A percentile compares a stretch with the other conserved stretches of the same genome.
phyloP scores from a whole-genome alignment of 2,888 invertebrate species.

The Pristionchus arcanus region DNA sequence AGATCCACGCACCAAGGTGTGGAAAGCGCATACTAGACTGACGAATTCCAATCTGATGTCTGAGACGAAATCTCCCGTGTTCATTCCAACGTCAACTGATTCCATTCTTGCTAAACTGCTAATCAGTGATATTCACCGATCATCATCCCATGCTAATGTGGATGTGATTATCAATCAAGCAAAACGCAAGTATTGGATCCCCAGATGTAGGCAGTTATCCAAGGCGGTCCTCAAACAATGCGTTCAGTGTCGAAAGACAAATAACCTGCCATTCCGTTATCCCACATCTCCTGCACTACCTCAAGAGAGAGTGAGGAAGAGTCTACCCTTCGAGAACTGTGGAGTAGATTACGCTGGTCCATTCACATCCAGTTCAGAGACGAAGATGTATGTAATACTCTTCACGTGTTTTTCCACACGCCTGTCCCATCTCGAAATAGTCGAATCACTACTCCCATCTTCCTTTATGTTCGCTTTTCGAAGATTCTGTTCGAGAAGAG shows the following conservation, averaged over 20 bases:
- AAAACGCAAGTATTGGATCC: not conserved
- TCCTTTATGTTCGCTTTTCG: too few species aligned
- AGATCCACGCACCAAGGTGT: not conserved
- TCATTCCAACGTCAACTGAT: too few species aligned
- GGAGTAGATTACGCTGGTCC: too few species aligned
- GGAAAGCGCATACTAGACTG: not conserved
- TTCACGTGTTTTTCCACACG: too few species aligned
- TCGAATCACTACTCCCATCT: too few species aligned
- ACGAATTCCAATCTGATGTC: not conserved
- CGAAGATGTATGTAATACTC: too few species aligned
- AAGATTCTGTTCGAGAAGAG: too few species aligned
- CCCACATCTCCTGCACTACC: not conserved
- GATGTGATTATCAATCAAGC: not conserved
- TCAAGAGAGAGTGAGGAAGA: not conserved
- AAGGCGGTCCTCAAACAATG: not conserved
- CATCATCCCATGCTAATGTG: not conserved
- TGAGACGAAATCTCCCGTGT: too few species aligned
- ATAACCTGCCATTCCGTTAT: not conserved
- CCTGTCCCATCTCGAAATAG: too few species aligned
- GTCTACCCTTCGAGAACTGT: constrained; percentile 23
- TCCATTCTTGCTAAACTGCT: not conserved
- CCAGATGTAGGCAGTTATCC: not conserved
- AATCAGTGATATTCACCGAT: not conserved
- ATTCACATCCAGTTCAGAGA: too few species aligned
- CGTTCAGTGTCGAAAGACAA: not conserved